phyloP scores from a whole-genome alignment of 2,797 vertebrate species.

The Chromobotia macracanthus region DNA sequence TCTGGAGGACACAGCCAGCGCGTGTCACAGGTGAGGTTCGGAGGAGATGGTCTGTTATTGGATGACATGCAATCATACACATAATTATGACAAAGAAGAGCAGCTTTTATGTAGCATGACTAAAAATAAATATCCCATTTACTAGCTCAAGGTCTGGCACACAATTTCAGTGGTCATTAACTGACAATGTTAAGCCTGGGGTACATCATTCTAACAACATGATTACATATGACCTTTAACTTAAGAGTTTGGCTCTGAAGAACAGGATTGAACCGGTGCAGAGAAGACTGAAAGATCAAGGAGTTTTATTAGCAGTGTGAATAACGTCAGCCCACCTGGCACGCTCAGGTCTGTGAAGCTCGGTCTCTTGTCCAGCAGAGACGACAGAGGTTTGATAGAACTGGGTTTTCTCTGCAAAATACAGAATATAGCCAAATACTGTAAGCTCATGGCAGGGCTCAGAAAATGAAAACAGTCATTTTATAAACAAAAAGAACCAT shows the following conservation, averaged over 20 bases:
- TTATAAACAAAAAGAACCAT: too few relatives aligned
- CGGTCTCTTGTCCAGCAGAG: constrained; percentile 83
- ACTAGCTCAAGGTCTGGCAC: constrained; percentile 14
- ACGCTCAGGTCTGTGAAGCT: constrained; percentile 85
- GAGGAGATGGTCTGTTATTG: constrained; percentile 77
- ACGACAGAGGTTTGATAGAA: constrained; percentile 77
- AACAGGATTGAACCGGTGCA: constrained; percentile 4
- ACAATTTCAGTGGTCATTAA: constrained; percentile 31
- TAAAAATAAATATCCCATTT: constrained; percentile 21
- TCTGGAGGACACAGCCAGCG: constrained; percentile 75
- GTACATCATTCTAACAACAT: not conserved
- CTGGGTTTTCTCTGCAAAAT: constrained; percentile 83
- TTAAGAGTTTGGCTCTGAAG: constrained; percentile 1
- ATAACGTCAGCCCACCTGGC: constrained; percentile 71
- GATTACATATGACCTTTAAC: constrained; percentile 41
- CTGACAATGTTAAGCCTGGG: constrained; percentile 27
- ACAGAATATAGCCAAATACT: constrained; percentile 30
- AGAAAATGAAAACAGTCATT: too few relatives aligned
- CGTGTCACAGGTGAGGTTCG: constrained; percentile 78
- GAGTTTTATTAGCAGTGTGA: constrained; percentile 4
- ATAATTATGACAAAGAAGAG: constrained; percentile 3
- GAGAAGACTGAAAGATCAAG: constrained; percentile 15
- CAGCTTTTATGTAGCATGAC: constrained; percentile 15
- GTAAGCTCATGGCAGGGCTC: not conserved
- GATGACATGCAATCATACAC: constrained; percentile 5